phyloP scores from a whole-genome alignment of 2,888 invertebrate species.

The Epistrophe eligans region DNA sequence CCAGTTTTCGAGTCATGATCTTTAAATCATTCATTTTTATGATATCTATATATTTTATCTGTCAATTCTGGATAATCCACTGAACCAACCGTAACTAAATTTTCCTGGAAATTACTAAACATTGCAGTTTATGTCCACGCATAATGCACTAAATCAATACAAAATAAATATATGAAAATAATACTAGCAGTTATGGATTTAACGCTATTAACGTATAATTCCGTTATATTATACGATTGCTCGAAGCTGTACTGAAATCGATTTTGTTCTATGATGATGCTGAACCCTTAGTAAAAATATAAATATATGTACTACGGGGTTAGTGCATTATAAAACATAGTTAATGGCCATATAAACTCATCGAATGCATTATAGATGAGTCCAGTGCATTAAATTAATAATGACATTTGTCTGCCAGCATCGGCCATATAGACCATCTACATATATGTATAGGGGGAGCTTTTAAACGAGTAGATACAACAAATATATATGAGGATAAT shows the following conservation, averaged over 20 bases:
- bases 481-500: not conserved
- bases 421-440: not conserved
- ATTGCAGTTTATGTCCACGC: not conserved
- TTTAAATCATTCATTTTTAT: not conserved
- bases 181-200: constrained; percentile 11
- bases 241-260: constrained; percentile 19
- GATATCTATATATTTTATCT: not conserved
- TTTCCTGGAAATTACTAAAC: not conserved
- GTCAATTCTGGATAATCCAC: not conserved
- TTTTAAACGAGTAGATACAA: not conserved
- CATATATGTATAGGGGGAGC: not conserved
- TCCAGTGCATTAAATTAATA: constrained; percentile 58
- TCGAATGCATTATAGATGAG: constrained; percentile 60
- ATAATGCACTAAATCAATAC: constrained; percentile 4
- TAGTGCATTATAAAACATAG: constrained; percentile 54
- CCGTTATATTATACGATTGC: constrained; percentile 2
- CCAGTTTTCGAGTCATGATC: no score
- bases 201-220: constrained; percentile 21
- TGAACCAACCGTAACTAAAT: not conserved
- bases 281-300: constrained; percentile 6
- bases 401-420: constrained; percentile 39
- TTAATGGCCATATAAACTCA: constrained; percentile 64
- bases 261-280: constrained; percentile 4
- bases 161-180: not conserved
- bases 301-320: not conserved